Evolutionary conservation across 2,888 invertebrate species (phyloP).

Genomic region (Laothoe populi): DNA sequence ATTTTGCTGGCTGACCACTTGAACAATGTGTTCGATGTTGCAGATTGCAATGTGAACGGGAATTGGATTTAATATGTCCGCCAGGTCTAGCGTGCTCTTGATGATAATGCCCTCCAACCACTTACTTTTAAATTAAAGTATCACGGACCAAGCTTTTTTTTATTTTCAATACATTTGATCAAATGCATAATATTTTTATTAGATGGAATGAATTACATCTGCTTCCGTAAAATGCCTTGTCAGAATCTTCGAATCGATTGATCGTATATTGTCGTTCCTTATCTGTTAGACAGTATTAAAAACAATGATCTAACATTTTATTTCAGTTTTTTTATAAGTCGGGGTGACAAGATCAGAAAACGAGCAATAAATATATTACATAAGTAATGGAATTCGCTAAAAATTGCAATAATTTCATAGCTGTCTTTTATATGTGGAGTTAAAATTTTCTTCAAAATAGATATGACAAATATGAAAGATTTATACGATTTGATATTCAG

Average conservation of each 20-base stretch:
- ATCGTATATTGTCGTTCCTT: too few relatives aligned
- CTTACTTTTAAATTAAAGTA: constrained; percentile 33
- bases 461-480: constrained; percentile 42
- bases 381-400: too few relatives aligned
- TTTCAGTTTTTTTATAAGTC: too few relatives aligned
- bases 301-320: too few relatives aligned
- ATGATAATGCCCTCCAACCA: constrained; percentile 34
- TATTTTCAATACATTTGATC: background rate
- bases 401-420: background rate
- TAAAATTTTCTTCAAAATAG: constrained; percentile 13
- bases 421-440: background rate
- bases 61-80: constrained; percentile 47
- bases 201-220: too few relatives aligned
- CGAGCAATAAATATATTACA: too few relatives aligned
- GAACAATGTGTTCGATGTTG: constrained; percentile 1
- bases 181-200: too few relatives aligned
- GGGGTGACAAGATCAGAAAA: too few relatives aligned
- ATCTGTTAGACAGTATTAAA: too few relatives aligned
- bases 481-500: constrained; percentile 50
- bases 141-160: constrained; percentile 5
- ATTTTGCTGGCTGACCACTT: background rate
- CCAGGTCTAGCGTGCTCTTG: constrained; percentile 42
- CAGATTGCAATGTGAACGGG: constrained; percentile 28
- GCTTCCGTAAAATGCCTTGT: too few relatives aligned
- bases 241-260: too few relatives aligned